A percentile compares a stretch with the other conserved stretches of the same genome.
phyloP scores from a whole-genome alignment of 2,113 vertebrate genomes.

The Elanus axillaris region DNA sequence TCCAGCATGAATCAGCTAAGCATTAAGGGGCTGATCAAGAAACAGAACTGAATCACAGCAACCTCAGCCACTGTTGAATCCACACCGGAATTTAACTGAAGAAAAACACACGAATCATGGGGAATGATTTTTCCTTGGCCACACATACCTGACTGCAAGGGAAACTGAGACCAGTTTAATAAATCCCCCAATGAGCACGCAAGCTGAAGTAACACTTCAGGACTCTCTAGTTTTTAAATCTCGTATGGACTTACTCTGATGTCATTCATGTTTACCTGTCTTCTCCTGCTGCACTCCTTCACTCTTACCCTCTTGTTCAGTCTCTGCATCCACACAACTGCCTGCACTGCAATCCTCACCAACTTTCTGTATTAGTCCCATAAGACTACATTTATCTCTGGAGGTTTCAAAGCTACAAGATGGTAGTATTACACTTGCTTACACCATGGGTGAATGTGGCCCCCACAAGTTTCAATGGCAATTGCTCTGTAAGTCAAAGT shows the following conservation, averaged over 20 bases:
- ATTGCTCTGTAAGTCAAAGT: background rate
- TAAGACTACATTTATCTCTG: background rate
- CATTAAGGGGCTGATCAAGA: background rate
- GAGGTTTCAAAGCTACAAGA: background rate
- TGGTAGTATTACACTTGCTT: background rate
- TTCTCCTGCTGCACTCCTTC: background rate
- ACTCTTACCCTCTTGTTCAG: background rate
- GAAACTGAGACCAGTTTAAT: background rate
- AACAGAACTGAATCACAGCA: background rate
- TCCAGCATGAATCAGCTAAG: background rate
- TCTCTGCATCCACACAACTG: background rate
- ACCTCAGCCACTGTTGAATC: background rate
- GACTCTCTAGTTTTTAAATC: background rate
- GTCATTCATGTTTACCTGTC: background rate
- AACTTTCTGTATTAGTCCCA: background rate
- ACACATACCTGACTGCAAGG: background rate
- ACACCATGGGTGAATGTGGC: background rate
- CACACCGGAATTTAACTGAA: background rate
- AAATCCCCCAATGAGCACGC: background rate
- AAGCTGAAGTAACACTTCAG: background rate
- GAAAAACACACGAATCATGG: background rate
- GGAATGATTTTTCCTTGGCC: background rate
- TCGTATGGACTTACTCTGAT: background rate
- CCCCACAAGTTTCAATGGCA: fast-evolving
- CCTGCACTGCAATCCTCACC: background rate